phyloP scores from a whole-genome alignment of 2,113 vertebrate genomes.

The Coptodon rendalli region DNA sequence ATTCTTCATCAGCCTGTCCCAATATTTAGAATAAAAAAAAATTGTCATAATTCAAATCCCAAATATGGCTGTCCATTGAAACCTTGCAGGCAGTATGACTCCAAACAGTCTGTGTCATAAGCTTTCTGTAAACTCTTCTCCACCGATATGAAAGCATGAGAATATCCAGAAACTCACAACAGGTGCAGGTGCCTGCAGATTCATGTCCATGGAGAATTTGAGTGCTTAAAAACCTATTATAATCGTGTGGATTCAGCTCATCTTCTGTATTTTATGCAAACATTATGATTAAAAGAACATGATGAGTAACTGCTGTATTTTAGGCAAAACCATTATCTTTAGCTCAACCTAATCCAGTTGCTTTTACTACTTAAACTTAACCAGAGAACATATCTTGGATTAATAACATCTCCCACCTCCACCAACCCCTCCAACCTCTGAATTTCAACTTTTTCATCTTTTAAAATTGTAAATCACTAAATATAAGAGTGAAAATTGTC shows the following conservation, averaged over 20 bases:
- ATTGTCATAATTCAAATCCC: slow-evolving; percentile 45
- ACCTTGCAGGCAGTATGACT: not conserved
- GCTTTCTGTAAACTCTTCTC: not conserved
- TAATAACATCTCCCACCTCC: not conserved
- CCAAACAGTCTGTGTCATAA: not conserved
- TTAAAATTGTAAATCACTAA: not conserved
- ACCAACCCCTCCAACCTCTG: not conserved
- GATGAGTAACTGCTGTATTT: not conserved
- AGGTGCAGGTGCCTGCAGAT: not conserved
- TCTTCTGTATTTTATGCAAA: not conserved
- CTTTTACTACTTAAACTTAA: not conserved
- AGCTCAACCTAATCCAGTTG: not conserved
- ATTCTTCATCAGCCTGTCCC: slow-evolving; percentile 30
- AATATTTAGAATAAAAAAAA: slow-evolving; percentile 52
- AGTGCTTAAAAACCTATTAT: not conserved
- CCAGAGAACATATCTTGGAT: not conserved
- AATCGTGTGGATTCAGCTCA: not conserved
- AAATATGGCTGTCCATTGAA: slow-evolving; percentile 44
- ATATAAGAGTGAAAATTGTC: not conserved
- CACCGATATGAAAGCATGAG: not conserved
- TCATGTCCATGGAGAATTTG: not conserved
- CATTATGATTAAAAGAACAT: not conserved
- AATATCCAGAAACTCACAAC: not conserved
- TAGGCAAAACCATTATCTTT: not conserved
- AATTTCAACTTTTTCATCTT: not conserved